Percentiles rank a stretch among this genome's conserved stretches.
phyloP scores from a whole-genome alignment of 1,140 invertebrate genomes.

The Neodiprion pinetum region DNA sequence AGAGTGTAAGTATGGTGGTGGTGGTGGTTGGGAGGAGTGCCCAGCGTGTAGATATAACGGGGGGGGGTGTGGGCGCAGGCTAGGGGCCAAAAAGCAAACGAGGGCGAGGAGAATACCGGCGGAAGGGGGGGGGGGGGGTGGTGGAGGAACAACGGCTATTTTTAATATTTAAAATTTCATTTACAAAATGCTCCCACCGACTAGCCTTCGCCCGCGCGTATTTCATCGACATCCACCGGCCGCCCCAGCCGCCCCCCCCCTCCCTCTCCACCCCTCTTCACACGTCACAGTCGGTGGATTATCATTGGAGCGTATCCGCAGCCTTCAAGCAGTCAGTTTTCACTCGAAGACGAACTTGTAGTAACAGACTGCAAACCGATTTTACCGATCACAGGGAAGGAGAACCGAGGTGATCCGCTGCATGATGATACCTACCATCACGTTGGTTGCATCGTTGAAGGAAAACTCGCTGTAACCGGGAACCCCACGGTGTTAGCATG shows the following conservation, averaged over 20 bases:
- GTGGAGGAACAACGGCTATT: constrained; percentile 42
- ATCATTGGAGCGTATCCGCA: not conserved
- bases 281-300: not conserved
- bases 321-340: no score
- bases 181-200: constrained; percentile 54
- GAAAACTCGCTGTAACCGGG: not conserved
- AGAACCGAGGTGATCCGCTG: no score
- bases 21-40: constrained; percentile 3
- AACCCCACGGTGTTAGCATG: not conserved
- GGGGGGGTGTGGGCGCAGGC: constrained; percentile 13
- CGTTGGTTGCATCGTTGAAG: no score
- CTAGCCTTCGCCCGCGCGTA: constrained; percentile 6
- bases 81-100: constrained; percentile 4
- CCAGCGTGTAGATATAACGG: constrained; percentile 27
- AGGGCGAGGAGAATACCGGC: not conserved
- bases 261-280: constrained; percentile 37
- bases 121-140: constrained; percentile 12
- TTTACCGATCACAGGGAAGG: no score
- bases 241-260: constrained; percentile 28
- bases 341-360: no score
- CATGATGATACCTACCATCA: no score
- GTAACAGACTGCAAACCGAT: no score
- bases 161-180: constrained; percentile 61
- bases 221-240: constrained; percentile 33
- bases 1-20: constrained; percentile 49